Conservation (phyloP, 1,140 invertebrate genomes). For the Lasioglossum albipes region DNA sequence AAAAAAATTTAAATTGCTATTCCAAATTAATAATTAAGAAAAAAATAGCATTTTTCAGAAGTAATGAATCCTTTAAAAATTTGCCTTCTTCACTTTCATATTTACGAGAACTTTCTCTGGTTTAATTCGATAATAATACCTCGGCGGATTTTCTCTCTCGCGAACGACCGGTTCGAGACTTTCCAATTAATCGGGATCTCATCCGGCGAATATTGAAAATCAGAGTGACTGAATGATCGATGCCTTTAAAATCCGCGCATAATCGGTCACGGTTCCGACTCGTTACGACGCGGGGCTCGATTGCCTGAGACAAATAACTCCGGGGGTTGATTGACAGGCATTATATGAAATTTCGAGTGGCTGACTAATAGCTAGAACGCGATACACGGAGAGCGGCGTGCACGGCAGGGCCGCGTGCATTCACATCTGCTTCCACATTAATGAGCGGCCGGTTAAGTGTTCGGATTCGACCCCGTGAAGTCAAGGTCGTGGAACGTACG, state of each 20-base stretch:
- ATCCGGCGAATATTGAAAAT: slow-evolving; percentile 15
- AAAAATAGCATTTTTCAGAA: too few species aligned
- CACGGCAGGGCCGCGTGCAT: slow-evolving; percentile 8
- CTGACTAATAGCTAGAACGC: slow-evolving; percentile 71
- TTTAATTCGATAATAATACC: background rate
- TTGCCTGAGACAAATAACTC: slow-evolving; percentile 70
- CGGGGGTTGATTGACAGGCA: slow-evolving; percentile 70
- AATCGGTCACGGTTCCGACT: slow-evolving; percentile 39
- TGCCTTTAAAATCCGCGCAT: slow-evolving; percentile 35
- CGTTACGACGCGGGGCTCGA: slow-evolving; percentile 45
- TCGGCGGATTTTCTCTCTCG: background rate
- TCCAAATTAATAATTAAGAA: too few species aligned
- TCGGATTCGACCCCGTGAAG: slow-evolving; percentile 26
- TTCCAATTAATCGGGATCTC: slow-evolving; percentile 48
- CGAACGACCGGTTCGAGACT: background rate
- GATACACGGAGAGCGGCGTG: slow-evolving; percentile 14
- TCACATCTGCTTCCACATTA: slow-evolving; percentile 43
- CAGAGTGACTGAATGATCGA: slow-evolving; percentile 30
- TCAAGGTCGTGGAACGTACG: slow-evolving; percentile 37
- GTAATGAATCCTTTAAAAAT: too few species aligned
- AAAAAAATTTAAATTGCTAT: too few species aligned
- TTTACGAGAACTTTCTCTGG: too few species aligned
- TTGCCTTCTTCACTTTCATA: too few species aligned
- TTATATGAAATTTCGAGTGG: slow-evolving; percentile 75
- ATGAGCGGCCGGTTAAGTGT: slow-evolving; percentile 17